A percentile compares a stretch with the other conserved stretches of the same genome.
phyloP scores from a whole-genome alignment of 2,888 invertebrate species.

The Cerceris ruficornis region DNA sequence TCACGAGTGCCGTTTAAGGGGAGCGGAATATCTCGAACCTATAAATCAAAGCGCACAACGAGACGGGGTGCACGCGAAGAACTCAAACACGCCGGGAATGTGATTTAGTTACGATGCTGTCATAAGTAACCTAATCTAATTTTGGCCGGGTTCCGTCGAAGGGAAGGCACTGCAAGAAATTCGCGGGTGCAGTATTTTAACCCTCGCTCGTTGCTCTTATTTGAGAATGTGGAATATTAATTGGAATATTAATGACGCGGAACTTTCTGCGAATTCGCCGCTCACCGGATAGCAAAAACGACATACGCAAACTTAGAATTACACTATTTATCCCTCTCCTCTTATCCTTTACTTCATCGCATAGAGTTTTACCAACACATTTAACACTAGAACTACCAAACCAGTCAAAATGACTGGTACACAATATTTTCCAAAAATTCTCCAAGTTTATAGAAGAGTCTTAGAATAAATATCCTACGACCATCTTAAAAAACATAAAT shows the following conservation, averaged over 20 bases:
- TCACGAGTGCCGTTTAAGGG: constrained; percentile 54
- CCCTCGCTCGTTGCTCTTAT: constrained; percentile 4
- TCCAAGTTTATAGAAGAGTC: no score
- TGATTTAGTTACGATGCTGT: constrained; percentile 57
- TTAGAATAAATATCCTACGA: no score
- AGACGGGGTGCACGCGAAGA: constrained; percentile 53
- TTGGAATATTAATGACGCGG: neutral
- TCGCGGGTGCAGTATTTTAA: constrained; percentile 15
- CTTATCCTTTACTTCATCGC: no score
- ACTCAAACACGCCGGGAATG: constrained; percentile 61
- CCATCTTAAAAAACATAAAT: no score
- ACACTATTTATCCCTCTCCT: no score
- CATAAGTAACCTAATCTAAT: constrained; percentile 63
- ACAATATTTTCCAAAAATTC: no score
- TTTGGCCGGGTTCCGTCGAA: constrained; percentile 32
- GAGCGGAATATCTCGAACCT: constrained; percentile 53
- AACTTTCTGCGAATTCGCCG: no score
- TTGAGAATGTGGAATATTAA: neutral
- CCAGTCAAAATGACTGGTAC: no score
- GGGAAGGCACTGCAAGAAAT: constrained; percentile 31
- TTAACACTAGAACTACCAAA: no score
- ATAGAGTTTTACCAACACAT: no score
- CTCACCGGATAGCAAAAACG: no score
- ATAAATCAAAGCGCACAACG: constrained; percentile 58
- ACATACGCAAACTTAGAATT: no score